Percentiles rank a stretch among this genome's conserved stretches.
phyloP scores from a whole-genome alignment of 2,888 invertebrate species.

The Dasypolia templi region DNA sequence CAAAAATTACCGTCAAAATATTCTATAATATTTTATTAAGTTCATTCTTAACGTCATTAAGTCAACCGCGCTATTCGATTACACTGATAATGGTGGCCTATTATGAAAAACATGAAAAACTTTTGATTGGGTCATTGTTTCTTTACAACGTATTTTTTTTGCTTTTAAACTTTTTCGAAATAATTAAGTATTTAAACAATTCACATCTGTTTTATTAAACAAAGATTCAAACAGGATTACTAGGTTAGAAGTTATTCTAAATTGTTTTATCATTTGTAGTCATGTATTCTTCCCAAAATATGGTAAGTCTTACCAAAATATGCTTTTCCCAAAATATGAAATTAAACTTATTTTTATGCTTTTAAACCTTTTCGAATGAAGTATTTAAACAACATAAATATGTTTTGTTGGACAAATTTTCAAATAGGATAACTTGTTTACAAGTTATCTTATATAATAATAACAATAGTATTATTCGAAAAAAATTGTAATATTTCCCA shows the following conservation, averaged over 20 bases:
- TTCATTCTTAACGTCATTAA: conserved; percentile 25
- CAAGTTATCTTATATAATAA: too few relatives aligned
- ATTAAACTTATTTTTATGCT: too few relatives aligned
- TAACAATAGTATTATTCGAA: too few relatives aligned
- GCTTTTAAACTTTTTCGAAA: neutral
- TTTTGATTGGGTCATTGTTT: conserved; percentile 38
- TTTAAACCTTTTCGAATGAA: too few relatives aligned
- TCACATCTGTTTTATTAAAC: neutral
- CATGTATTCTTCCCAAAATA: neutral
- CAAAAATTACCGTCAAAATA: neutral
- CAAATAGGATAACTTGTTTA: too few relatives aligned
- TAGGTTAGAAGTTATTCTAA: too few relatives aligned
- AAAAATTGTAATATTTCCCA: neutral
- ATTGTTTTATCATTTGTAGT: too few relatives aligned
- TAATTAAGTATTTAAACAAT: neutral
- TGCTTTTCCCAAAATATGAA: neutral
- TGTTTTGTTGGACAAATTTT: too few relatives aligned
- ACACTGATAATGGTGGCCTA: conserved; percentile 23
- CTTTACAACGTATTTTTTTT: neutral
- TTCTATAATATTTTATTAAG: neutral
- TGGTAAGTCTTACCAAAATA: neutral
- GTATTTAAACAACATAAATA: too few relatives aligned
- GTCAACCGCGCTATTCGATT: conserved; percentile 30
- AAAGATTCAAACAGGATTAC: neutral
- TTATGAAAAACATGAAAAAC: conserved; percentile 28